Evolutionary conservation across 2,797 vertebrate genomes (phyloP), one percentile per base, ranked within the genome.

Genomic region (Pseudomugil tenellus): DNA sequence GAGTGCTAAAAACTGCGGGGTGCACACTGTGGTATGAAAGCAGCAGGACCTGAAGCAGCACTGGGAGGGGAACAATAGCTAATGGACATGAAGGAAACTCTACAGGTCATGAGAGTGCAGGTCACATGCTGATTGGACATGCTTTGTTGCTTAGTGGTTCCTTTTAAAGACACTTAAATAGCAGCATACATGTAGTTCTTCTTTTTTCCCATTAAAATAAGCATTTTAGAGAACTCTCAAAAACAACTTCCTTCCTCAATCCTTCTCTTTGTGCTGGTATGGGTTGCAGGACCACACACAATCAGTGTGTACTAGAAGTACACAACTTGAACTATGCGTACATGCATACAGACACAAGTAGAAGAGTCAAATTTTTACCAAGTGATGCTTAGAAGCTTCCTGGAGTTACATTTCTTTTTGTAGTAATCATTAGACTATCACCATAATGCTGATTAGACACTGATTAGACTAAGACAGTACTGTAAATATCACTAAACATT

Each of bases 71-170:
- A 89, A 91, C 90, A 90, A 92, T 86, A 85, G 86, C 86, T 91
- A 90, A 91, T 92, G 88, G 85, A 85, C 46, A 39, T 46, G n/a
- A 67, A 89, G 88, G 87, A 90, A 91, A 87, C 89, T 68, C 72
- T 46, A 71, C 74, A 74, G 88, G 86, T 85, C 87, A 77, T 26
- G 72, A 65, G 79, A 90, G 85, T 37, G 62, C 79, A 90, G 87
- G 85, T 90, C 58, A 64, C 84, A 82, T 62, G 58, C 81, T 68
- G 87, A 87, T 83, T 84, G 75, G 65, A 76, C 52, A n/a, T 17
- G 46, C 54, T 46, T 69, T 75, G 76, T 72, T 83, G 83, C 67
- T 29, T 66, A 80, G 77, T 1, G 56, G 74, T 66, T 64, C 59
- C 25, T 79, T 84, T 68, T 72, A 72, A 79, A 71, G 70, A 63